Evolutionary conservation across 92 coral and sea anemone genomes (phyloP), one percentile per base, ranked within the genome.

Genomic region (Epizoanthus scotinus): DNA sequence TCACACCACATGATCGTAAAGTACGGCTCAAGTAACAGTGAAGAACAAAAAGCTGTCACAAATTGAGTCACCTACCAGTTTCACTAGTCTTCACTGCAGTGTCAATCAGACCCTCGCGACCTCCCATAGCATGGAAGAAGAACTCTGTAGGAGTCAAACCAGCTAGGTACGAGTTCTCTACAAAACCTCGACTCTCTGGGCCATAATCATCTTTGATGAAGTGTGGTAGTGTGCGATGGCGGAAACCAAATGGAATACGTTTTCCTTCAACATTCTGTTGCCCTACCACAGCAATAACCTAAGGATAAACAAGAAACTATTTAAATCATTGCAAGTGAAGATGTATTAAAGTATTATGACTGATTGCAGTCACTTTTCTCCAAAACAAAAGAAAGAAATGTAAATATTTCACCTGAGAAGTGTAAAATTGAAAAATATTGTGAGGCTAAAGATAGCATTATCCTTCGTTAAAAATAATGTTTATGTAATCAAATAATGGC

Each of bases 71-170:
- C 94, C 74, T 27, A 95, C 99, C 99, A 62, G 99, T 96, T 96
- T 96, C 99, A 93, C 99, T 96, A 75, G 99, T 96, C 82, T 96
- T 96, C 60, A 96, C 99, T 84, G 99, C 99, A 77, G 99, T 96
- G 79, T 96, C 99, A 93, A 96, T 96, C 73, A 96, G 87, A 78
- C 99, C 99, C 85, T 96, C 99, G 29, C 99, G 99, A 78, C 99
- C 99, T 70, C 99, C 99, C 99, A 96, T 96, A 67, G 99, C 99
- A 31, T 96, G 99, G 62, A 96, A 96, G 85, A 92, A 96, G 85
- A 96, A 96, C 86, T 96, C 99, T 49, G 99, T 96, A 8, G 99
- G 99, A 24, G 99, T 96, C 44, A 96, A 89, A 47, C 99, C 99
- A n/a, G 99, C 99, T 71, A 96, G 96, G 88, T 96, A 96, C 47